phyloP scores from a whole-genome alignment of 1,140 invertebrate species.

The Tetragnatha versicolor region DNA sequence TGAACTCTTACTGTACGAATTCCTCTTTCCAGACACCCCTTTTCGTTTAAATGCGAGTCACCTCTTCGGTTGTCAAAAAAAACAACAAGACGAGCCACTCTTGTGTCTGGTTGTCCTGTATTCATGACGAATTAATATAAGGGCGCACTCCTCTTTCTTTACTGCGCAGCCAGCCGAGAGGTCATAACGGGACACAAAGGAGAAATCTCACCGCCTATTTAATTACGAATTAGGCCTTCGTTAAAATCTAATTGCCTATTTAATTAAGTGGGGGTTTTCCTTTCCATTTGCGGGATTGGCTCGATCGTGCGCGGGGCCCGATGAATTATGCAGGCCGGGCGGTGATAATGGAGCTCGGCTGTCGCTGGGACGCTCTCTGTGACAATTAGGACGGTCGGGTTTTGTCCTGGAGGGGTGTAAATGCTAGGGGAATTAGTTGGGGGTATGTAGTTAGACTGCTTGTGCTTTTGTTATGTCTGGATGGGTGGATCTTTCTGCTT shows the following conservation, averaged over 20 bases:
- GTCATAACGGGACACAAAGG: not conserved
- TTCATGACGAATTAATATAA: constrained; percentile 10
- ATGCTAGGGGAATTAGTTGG: no score
- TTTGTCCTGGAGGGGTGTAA: no score
- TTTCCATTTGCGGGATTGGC: constrained; percentile 25
- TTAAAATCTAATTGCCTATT: constrained; percentile 41
- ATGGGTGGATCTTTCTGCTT: no score
- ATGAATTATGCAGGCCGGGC: constrained; percentile 11
- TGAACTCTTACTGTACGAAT: no score
- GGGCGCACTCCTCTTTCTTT: constrained; percentile 8
- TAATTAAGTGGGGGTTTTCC: constrained; percentile 29
- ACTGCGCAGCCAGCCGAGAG: constrained; percentile 4
- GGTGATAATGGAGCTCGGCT: constrained; percentile 3
- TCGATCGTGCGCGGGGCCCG: not conserved
- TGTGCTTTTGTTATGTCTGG: no score
- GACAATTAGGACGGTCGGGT: no score
- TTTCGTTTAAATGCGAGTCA: no score
- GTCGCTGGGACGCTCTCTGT: not conserved
- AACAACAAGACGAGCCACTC: no score
- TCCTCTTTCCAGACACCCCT: no score
- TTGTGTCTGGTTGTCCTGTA: no score
- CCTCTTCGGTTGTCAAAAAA: no score
- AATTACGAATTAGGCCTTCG: constrained; percentile 32
- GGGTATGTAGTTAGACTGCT: no score
- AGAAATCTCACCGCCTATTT: constrained; percentile 14